phyloP scores from a whole-genome alignment of 2,888 invertebrate genomes.

The Neuroscelio doddi region DNA sequence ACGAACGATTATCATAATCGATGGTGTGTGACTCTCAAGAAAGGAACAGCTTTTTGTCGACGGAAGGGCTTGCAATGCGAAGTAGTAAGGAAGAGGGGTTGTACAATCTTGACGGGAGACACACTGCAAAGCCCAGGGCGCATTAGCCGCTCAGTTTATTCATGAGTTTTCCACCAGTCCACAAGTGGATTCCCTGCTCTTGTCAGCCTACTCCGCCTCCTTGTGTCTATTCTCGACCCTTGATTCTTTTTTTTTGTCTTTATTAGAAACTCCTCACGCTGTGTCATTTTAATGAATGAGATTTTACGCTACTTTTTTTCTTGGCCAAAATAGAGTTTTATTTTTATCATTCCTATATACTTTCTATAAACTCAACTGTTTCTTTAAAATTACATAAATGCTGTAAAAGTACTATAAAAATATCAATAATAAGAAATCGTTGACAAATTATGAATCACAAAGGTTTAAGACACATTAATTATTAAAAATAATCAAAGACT shows the following conservation, averaged over 20 bases:
- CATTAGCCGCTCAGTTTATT: constrained; percentile 32
- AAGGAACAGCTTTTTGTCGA: constrained; percentile 18
- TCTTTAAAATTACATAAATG: no score
- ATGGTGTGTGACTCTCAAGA: constrained; percentile 26
- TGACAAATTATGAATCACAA: no score
- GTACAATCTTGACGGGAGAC: constrained; percentile 8
- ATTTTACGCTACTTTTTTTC: no score
- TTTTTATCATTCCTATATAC: no score
- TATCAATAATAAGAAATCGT: no score
- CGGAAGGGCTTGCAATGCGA: constrained; percentile 12
- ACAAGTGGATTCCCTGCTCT: constrained; percentile 17
- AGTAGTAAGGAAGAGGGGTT: constrained; percentile 16
- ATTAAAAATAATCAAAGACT: no score
- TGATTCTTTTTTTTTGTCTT: constrained; percentile 16
- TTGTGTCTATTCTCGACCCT: constrained; percentile 13
- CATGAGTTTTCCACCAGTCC: constrained; percentile 27
- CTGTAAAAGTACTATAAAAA: no score
- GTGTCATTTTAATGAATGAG: constrained; percentile 17
- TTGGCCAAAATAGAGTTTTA: no score
- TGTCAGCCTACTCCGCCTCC: constrained; percentile 24
- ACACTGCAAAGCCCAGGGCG: neutral
- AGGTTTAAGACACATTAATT: no score
- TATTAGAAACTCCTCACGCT: constrained; percentile 15
- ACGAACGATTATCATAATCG: constrained; percentile 39
- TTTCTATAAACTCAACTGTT: no score